Conservation (phyloP, 2,888 invertebrate species). For the Pheosia tremula region DNA sequence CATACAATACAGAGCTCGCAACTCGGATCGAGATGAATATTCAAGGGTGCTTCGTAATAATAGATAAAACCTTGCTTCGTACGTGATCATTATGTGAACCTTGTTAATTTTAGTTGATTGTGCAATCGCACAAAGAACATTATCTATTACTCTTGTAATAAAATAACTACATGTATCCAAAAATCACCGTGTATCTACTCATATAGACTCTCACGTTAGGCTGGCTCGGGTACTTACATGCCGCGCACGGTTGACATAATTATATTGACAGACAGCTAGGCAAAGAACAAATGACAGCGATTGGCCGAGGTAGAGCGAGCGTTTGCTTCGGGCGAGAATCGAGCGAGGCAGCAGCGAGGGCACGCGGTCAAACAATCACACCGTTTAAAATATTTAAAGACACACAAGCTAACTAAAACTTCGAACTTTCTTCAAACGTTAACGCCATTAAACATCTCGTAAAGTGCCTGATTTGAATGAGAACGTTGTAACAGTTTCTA, state of each 20-base stretch:
- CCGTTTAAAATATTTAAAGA: neutral
- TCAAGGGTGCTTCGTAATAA: conserved; percentile 41
- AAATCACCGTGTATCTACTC: no score
- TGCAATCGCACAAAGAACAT: conserved; percentile 19
- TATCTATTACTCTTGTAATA: conserved; percentile 9
- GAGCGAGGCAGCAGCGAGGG: no score
- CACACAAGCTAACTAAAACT: neutral
- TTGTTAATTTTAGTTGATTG: conserved; percentile 15
- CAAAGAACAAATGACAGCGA: no score
- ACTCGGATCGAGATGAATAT: conserved; percentile 49
- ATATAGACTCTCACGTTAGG: no score
- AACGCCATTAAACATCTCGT: neutral
- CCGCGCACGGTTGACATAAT: no score
- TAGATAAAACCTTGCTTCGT: conserved; percentile 42
- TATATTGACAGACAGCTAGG: no score
- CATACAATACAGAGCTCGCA: conserved; percentile 37
- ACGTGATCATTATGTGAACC: conserved; percentile 20
- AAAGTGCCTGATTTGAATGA: conserved; percentile 2
- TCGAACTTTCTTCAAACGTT: neutral
- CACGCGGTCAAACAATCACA: no score
- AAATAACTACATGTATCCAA: no score
- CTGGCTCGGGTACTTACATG: no score
- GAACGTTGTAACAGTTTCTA: neutral
- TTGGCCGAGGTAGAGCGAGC: no score
- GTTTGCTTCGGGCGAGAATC: no score